Conservation (phyloP, 2,113 vertebrate genomes). For the Lepidothrix coronata region DNA sequence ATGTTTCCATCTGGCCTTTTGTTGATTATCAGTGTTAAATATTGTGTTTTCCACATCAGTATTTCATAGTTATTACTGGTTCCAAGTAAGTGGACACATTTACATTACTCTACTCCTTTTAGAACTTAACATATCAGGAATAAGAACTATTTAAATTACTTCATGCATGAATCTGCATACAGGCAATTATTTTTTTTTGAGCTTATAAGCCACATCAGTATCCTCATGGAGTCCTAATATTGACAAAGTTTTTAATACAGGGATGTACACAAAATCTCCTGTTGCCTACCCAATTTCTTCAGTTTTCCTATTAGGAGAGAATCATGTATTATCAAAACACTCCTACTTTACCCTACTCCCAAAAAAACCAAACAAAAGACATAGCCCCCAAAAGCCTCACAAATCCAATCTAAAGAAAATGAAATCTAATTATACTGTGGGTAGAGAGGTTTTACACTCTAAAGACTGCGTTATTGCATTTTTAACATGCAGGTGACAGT, state of each 20-base stretch:
- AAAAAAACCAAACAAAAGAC: neutral
- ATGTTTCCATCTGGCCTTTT: neutral
- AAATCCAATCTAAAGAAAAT: neutral
- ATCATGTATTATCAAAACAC: neutral
- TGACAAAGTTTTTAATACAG: neutral
- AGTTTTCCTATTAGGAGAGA: neutral
- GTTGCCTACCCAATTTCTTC: neutral
- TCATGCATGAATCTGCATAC: neutral
- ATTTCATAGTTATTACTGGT: neutral
- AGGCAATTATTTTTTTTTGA: neutral
- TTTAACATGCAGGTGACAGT: neutral
- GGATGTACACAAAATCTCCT: neutral
- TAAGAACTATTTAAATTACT: neutral
- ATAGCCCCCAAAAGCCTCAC: too few relatives aligned
- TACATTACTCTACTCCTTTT: neutral
- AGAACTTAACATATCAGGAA: neutral
- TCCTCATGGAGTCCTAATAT: neutral
- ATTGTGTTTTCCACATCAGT: neutral
- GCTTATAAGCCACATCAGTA: neutral
- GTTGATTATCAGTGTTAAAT: neutral
- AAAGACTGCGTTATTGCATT: neutral
- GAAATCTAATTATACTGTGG: neutral
- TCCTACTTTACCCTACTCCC: fast-evolving
- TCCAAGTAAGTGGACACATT: fast-evolving
- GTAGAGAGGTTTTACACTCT: neutral